Percentiles rank a stretch among this genome's conserved stretches.
phyloP scores from a whole-genome alignment of 2,797 vertebrate species.

The Buphagus erythrorhynchus region DNA sequence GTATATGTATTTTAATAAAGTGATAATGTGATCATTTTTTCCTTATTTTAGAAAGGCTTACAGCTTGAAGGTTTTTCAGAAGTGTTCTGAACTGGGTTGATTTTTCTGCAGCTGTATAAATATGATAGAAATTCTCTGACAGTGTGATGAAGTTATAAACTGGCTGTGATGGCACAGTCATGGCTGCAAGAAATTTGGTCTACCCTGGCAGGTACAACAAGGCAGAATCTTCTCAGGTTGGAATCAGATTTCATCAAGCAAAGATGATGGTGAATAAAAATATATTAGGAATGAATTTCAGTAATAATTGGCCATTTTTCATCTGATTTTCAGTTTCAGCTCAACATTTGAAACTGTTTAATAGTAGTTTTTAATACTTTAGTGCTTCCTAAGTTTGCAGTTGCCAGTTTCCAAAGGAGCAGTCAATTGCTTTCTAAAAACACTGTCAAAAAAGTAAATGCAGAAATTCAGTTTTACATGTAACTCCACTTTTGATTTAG shows the following conservation, averaged over 20 bases:
- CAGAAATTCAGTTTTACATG: not conserved
- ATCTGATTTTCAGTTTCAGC: not conserved
- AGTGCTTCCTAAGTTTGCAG: not conserved
- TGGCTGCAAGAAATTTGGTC: not conserved
- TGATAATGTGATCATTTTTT: not conserved
- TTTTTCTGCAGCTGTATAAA: slow-evolving; percentile 19
- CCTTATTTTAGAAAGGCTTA: not conserved
- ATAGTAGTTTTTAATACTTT: not conserved
- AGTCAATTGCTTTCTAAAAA: not conserved
- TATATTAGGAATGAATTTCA: not conserved
- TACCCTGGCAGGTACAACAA: not conserved
- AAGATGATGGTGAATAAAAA: not conserved
- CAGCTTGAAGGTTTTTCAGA: not conserved
- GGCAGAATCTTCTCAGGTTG: not conserved
- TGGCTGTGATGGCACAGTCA: not conserved
- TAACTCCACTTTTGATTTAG: not conserved
- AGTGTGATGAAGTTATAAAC: not conserved
- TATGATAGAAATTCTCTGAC: not conserved
- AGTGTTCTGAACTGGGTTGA: not conserved
- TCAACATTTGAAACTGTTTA: not conserved
- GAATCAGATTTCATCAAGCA: not conserved
- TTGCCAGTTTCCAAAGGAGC: not conserved
- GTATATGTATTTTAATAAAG: not conserved
- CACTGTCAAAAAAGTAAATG: not conserved
- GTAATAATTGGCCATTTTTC: not conserved